phyloP scores from a whole-genome alignment of 1,140 invertebrate species.

The Oncopeltus fasciatus region DNA sequence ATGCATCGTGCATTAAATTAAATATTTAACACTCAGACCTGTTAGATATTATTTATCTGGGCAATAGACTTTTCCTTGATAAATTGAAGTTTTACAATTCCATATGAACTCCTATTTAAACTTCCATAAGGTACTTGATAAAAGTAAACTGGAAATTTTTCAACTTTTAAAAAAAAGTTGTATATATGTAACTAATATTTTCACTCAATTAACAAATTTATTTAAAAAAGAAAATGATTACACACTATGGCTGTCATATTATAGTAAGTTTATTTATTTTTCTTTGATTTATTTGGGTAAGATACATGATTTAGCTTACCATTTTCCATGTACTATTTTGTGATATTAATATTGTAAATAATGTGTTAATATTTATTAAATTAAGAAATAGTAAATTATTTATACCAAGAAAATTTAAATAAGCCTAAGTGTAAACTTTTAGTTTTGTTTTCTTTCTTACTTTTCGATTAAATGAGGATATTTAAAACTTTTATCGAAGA shows the following conservation, averaged over 20 bases:
- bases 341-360: slow-evolving; percentile 8
- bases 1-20: background rate
- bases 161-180: too few species aligned
- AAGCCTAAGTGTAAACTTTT: background rate
- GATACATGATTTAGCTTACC: background rate
- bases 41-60: too few species aligned
- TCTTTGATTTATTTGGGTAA: background rate
- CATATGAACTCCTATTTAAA: too few species aligned
- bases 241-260: background rate
- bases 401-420: background rate
- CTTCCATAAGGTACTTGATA: too few species aligned
- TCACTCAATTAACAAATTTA: too few species aligned
- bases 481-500: background rate
- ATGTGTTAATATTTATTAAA: background rate
- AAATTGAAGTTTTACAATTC: too few species aligned
- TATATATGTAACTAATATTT: too few species aligned
- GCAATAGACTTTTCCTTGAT: too few species aligned
- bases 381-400: background rate
- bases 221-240: background rate
- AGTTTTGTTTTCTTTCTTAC: background rate
- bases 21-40: background rate
- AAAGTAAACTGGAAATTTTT: too few species aligned
- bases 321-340: background rate
- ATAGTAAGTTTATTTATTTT: background rate
- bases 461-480: background rate